phyloP scores from a whole-genome alignment of 64 coral and sea anemone genomes.

The Actinia equina region DNA sequence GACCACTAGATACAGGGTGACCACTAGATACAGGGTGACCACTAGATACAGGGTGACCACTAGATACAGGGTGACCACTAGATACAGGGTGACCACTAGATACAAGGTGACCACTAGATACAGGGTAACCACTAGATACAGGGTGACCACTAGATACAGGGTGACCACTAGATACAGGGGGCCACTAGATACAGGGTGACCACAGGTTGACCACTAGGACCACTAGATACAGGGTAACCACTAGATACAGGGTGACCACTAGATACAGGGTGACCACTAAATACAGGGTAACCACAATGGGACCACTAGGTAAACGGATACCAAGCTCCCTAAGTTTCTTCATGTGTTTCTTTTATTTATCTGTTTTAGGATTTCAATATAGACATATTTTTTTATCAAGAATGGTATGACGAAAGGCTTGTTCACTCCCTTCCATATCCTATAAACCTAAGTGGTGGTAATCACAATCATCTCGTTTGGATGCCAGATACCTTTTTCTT shows the following conservation, averaged over 20 bases:
- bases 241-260: background rate
- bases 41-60: background rate
- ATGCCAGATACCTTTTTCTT: slow-evolving; percentile 58
- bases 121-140: background rate
- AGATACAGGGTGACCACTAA: background rate
- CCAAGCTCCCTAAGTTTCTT: too few relatives aligned
- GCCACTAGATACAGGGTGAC: background rate
- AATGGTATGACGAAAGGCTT: slow-evolving; percentile 33
- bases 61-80: background rate
- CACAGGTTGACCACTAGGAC: too few relatives aligned
- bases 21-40: background rate
- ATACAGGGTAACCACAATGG: background rate
- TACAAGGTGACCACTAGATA: background rate
- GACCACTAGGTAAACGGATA: background rate
- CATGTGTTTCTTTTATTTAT: background rate
- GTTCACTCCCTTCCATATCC: slow-evolving; percentile 18
- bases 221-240: too few relatives aligned
- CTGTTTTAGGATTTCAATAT: slow-evolving; percentile 38
- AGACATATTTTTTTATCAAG: slow-evolving; percentile 31
- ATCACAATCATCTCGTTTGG: slow-evolving; percentile 32
- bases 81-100: background rate
- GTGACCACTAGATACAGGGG: background rate
- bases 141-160: too few relatives aligned
- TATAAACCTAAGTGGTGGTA: slow-evolving; percentile 4
- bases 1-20: background rate